phyloP scores from a whole-genome alignment of 2,797 vertebrate genomes.

The Morus bassanus region DNA sequence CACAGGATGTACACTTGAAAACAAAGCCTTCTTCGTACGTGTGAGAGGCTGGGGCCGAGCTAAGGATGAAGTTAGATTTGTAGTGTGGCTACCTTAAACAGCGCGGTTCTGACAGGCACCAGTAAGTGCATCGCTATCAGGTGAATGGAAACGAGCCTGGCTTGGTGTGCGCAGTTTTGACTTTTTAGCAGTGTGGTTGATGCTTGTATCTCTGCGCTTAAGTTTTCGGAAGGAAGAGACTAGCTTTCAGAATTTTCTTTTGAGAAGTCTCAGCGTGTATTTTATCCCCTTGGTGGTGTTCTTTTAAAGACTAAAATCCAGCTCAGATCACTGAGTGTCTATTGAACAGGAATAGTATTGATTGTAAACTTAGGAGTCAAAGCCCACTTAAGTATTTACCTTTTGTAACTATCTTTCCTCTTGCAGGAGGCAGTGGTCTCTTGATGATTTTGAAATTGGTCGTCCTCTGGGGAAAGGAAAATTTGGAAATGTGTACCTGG shows the following conservation, averaged over 20 bases:
- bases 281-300: neutral
- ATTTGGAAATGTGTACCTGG: slow-evolving; percentile 97
- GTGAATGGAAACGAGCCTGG: neutral
- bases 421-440: slow-evolving; percentile 86
- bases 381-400: neutral
- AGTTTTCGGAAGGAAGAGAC: neutral
- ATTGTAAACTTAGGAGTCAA: neutral
- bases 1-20: neutral
- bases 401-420: neutral
- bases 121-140: neutral
- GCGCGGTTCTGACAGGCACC: neutral
- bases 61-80: neutral
- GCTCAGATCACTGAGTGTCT: neutral
- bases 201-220: neutral
- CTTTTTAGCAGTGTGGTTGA: neutral
- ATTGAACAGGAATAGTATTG: neutral
- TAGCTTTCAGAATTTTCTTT: neutral
- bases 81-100: neutral
- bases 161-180: neutral
- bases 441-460: slow-evolving; percentile 97
- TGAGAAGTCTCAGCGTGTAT: neutral
- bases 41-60: neutral
- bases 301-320: neutral
- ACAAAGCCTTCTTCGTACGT: neutral
- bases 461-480: slow-evolving; percentile 96